These are phyloP conservation scores for Caenorhabditis brenneri DNA, from an alignment of 1,140 invertebrate species.

Conservation along the genomic window DNA sequence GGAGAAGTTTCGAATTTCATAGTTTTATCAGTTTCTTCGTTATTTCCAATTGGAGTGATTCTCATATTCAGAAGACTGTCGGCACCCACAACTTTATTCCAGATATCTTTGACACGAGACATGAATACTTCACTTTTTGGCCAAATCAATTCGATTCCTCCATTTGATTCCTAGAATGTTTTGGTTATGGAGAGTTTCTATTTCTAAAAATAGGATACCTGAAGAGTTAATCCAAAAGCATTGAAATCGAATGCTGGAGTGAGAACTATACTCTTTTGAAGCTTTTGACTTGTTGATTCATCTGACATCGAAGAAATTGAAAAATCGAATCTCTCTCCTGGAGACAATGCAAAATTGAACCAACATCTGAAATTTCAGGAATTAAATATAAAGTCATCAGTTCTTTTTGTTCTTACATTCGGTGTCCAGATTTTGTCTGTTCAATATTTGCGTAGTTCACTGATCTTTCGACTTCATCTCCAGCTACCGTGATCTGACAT, in stretches of 20 bases:
- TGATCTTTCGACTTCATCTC: slow-evolving; percentile 52
- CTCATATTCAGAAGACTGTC: slow-evolving; percentile 65
- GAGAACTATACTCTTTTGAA: slow-evolving; percentile 60
- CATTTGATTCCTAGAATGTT: slow-evolving; percentile 50
- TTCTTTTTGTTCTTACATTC: too few relatives aligned
- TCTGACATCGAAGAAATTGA: slow-evolving; percentile 60
- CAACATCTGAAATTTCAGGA: slow-evolving; percentile 55
- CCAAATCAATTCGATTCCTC: slow-evolving; percentile 58
- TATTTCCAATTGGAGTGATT: slow-evolving; percentile 55
- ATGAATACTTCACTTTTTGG: slow-evolving; percentile 61
- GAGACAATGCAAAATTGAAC: slow-evolving; percentile 58
- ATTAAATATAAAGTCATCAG: too few relatives aligned
- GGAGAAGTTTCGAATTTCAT: slow-evolving; percentile 63
- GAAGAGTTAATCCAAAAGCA: slow-evolving; percentile 65
- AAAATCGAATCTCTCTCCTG: slow-evolving; percentile 66
- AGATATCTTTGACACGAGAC: slow-evolving; percentile 63
- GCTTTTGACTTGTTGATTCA: slow-evolving; percentile 58
- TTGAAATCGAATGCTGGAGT: slow-evolving; percentile 67
- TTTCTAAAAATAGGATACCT: slow-evolving; percentile 44
- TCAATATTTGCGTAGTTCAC: slow-evolving; percentile 39
- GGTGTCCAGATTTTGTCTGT: slow-evolving; percentile 39
- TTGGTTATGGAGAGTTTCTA: neutral
- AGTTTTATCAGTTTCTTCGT: slow-evolving; percentile 31
- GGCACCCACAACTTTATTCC: slow-evolving; percentile 63
- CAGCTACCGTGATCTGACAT: slow-evolving; percentile 53